Evolutionary conservation across 2,113 vertebrate genomes (phyloP).

Genomic region (Balaeniceps rex): DNA sequence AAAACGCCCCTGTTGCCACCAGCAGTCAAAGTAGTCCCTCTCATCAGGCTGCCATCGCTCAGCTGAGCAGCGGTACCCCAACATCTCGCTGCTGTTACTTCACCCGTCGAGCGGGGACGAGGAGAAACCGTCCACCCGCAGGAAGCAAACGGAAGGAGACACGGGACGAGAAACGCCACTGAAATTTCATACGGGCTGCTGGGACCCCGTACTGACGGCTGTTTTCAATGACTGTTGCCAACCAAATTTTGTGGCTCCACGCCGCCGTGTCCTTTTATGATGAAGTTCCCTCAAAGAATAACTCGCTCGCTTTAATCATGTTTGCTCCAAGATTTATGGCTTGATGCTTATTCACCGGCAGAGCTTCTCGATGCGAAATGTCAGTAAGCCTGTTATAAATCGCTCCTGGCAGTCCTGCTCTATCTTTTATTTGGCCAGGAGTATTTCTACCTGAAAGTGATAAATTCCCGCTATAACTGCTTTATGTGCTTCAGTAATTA

Average conservation of each 20-base stretch:
- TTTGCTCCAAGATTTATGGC: slow-evolving; percentile 76
- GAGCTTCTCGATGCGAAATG: slow-evolving; percentile 73
- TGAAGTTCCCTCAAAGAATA: slow-evolving; percentile 69
- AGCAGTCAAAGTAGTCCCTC: background rate
- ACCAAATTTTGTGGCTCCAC: slow-evolving; percentile 54
- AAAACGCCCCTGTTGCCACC: background rate
- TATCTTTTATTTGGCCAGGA: slow-evolving; percentile 76
- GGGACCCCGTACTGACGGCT: slow-evolving; percentile 55
- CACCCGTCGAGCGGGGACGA: fast-evolving
- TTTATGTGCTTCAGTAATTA: slow-evolving; percentile 83
- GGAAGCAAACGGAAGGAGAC: background rate
- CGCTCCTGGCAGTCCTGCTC: slow-evolving; percentile 70
- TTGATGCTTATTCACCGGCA: slow-evolving; percentile 69
- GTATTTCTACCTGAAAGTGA: slow-evolving; percentile 80
- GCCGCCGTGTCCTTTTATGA: slow-evolving; percentile 53
- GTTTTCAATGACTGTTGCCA: slow-evolving; percentile 51
- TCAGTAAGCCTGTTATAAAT: slow-evolving; percentile 81
- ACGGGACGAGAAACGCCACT: background rate
- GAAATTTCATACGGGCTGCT: slow-evolving; percentile 31
- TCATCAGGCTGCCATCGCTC: background rate
- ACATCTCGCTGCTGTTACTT: background rate
- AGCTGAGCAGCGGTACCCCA: fast-evolving
- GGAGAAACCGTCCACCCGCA: background rate
- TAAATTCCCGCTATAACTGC: slow-evolving; percentile 77
- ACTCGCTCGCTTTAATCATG: slow-evolving; percentile 71